Base-by-base conservation (phyloP, 2,888 invertebrate genomes). In the Xanthia togata region DNA sequence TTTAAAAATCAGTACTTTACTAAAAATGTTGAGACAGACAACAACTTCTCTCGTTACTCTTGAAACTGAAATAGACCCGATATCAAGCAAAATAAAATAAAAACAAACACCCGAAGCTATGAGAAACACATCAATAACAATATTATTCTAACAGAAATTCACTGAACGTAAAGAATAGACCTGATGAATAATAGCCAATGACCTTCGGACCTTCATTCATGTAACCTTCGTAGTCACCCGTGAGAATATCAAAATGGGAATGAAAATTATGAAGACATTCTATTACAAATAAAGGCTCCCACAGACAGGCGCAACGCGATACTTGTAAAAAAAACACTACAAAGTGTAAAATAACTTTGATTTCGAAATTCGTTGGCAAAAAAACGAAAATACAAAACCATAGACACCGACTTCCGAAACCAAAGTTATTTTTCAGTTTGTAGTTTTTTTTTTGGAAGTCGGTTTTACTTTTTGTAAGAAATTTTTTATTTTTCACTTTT, bases 111-210 rank as follows among this genome's bases (percentile, higher is more conserved):
- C 55, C 23, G 0, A 62, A 77, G 4, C 57, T 17, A 41, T 35
- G 55, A 64, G 57, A 72, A 69, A 73, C 53, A 64, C 17, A 70
- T 73, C n/a, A 68, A 71, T 44, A 73, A 60, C 9, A 63, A 69
- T 62, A 55, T 38, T 70, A 70, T 80, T 77, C 12, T 44, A 41
- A 41, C 17, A 55, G 6, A 50, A 64, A 57, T 79, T 73, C 55
- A 70, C 9, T 75, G 63, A 62, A 59, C 38, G 23, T 50, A 31
- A 17, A 53, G 44, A 70, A 71, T 67, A 41, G 14, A 64, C 50
- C 53, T n/a, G 55, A 72, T 41, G 12, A n/a, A 79, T 20, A n/a
- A 79, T 20, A 55, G 31, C 11, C n/a, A n/a, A 9, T 35, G 41
- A 41, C n/a, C 44, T 64, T 64, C 3, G 35, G 71, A 74, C 67